Percentiles rank a stretch among this genome's conserved stretches.
These are phyloP conservation scores for Nymphalis urticae DNA, from an alignment of 2,888 invertebrate genomes.

Conservation along the genomic window DNA sequence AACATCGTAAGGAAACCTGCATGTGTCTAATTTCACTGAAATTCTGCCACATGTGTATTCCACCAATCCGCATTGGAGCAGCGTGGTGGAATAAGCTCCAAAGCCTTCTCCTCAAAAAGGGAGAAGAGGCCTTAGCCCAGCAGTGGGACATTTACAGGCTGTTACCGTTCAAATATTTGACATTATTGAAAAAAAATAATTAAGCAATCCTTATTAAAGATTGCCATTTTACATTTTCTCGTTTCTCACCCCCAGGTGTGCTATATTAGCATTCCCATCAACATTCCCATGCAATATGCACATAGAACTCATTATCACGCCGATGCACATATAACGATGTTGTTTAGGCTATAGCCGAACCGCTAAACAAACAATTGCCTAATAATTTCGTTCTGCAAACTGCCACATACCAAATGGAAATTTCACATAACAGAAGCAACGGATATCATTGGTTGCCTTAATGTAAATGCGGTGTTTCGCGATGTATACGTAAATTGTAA, in stretches of 20 bases:
- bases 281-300: slow-evolving; percentile 37
- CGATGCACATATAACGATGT: slow-evolving; percentile 54
- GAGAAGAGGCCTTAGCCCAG: too few species aligned
- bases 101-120: too few species aligned
- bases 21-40: too few species aligned
- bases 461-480: slow-evolving; percentile 61
- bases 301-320: slow-evolving; percentile 53
- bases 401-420: slow-evolving; percentile 65
- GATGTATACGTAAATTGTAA: slow-evolving; percentile 46
- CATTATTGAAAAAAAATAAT: background rate
- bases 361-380: slow-evolving; percentile 64
- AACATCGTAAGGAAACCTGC: too few species aligned
- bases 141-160: too few species aligned
- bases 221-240: slow-evolving; percentile 8
- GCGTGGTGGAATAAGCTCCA: too few species aligned
- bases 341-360: slow-evolving; percentile 53
- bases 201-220: background rate
- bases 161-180: too few species aligned
- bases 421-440: slow-evolving; percentile 56
- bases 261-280: slow-evolving; percentile 31
- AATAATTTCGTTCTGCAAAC: slow-evolving; percentile 64
- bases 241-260: slow-evolving; percentile 19
- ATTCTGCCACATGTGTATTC: too few species aligned
- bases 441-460: slow-evolving; percentile 57
- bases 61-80: too few species aligned